Conservation (phyloP, 2,888 invertebrate genomes). For the Escarpia spicata region DNA sequence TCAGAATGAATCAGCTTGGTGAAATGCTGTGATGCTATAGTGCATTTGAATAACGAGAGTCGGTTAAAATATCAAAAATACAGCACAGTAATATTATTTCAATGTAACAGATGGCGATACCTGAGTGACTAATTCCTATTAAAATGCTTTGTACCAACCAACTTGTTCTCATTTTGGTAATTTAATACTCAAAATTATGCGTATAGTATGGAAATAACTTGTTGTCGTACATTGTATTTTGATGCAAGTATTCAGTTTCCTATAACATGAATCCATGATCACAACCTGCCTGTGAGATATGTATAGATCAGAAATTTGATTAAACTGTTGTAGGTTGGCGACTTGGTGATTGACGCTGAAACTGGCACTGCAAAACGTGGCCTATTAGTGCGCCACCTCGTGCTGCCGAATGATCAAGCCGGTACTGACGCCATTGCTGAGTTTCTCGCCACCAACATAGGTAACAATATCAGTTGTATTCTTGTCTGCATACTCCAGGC, state of each 20-base stretch:
- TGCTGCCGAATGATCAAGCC: constrained; percentile 18
- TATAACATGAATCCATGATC: neutral
- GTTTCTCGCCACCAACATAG: constrained; percentile 8
- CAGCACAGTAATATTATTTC: no score
- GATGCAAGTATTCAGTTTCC: neutral
- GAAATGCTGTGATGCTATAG: no score
- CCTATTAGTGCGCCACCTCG: neutral
- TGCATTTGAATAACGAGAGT: no score
- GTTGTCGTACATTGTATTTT: no score
- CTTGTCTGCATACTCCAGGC: neutral
- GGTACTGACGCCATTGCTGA: constrained; percentile 5
- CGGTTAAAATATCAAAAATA: no score
- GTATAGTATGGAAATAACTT: no score
- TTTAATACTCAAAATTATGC: no score
- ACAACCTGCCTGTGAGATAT: neutral
- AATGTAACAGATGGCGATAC: no score
- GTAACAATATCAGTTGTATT: neutral
- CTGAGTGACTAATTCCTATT: no score
- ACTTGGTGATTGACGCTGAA: neutral
- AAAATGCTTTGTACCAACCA: no score
- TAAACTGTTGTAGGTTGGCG: neutral
- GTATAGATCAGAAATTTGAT: neutral
- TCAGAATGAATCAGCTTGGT: no score
- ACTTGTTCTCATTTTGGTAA: no score
- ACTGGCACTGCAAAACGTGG: constrained; percentile 14